These are phyloP conservation scores for Drosophila arawakana DNA, from an alignment of 1,140 invertebrate species.

Conservation along the genomic window DNA sequence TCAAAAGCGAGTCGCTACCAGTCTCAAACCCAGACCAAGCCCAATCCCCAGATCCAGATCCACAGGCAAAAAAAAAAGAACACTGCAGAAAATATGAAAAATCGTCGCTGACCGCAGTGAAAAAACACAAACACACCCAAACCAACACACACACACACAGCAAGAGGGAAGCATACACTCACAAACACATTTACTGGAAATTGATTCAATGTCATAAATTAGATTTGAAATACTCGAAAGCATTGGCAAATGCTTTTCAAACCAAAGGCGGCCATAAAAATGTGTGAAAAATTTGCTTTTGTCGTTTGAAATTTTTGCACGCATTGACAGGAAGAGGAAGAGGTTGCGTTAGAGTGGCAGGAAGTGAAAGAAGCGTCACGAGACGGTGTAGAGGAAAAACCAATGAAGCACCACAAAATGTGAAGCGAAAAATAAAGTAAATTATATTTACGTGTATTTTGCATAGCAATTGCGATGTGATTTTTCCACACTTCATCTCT, in stretches of 20 bases:
- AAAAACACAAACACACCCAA: slow-evolving; percentile 37
- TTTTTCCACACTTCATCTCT: background rate
- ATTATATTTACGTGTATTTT: slow-evolving; percentile 79
- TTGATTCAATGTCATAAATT: slow-evolving; percentile 83
- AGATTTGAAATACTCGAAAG: slow-evolving; percentile 82
- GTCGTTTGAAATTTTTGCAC: slow-evolving; percentile 62
- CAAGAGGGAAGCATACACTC: slow-evolving; percentile 18
- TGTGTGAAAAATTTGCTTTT: slow-evolving; percentile 72
- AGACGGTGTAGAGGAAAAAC: slow-evolving; percentile 3
- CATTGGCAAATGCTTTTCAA: slow-evolving; percentile 34
- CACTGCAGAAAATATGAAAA: slow-evolving; percentile 73
- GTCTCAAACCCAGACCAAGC: slow-evolving; percentile 3
- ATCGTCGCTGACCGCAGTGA: slow-evolving; percentile 74
- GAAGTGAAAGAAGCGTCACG: background rate
- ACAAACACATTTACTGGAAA: slow-evolving; percentile 49
- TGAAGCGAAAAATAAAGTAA: slow-evolving; percentile 64
- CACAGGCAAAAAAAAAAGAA: slow-evolving; percentile 58
- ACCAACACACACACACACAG: slow-evolving; percentile 7
- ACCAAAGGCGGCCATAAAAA: slow-evolving; percentile 64
- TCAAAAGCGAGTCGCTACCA: slow-evolving; percentile 51
- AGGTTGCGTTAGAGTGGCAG: background rate
- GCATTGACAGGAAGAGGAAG: slow-evolving; percentile 12
- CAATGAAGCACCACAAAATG: slow-evolving; percentile 63
- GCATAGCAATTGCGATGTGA: slow-evolving; percentile 69
- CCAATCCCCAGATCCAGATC: background rate